A percentile compares a stretch with the other conserved stretches of the same genome.
These are phyloP conservation scores for Seira sanloemensis DNA, from an alignment of 2,888 invertebrate species.

Conservation along the genomic window DNA sequence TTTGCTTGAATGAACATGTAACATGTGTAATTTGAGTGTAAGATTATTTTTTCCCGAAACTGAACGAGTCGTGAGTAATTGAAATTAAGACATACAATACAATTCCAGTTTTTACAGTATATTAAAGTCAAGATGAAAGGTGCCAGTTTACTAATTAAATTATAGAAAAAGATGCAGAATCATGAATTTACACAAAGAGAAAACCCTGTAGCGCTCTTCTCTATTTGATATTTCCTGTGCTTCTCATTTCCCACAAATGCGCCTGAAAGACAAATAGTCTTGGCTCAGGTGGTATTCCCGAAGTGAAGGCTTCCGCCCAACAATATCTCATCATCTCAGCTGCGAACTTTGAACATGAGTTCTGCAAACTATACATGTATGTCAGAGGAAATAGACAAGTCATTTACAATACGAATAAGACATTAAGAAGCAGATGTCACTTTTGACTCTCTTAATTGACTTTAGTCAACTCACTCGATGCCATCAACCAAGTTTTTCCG, in stretches of 20 bases:
- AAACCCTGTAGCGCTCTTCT: too few species aligned
- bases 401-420: neutral
- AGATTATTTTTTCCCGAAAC: too few species aligned
- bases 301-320: slow-evolving; percentile 22
- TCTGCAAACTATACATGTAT: neutral
- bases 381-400: neutral
- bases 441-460: neutral
- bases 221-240: too few species aligned
- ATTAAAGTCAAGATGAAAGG: too few species aligned
- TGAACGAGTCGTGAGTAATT: too few species aligned
- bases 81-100: too few species aligned
- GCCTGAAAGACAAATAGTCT: slow-evolving; percentile 29
- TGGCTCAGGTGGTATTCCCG: slow-evolving; percentile 43
- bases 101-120: too few species aligned
- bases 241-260: neutral
- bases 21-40: too few species aligned
- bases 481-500: neutral
- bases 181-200: too few species aligned
- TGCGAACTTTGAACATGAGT: neutral
- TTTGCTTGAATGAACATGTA: too few species aligned
- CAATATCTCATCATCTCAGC: slow-evolving; percentile 21
- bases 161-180: too few species aligned
- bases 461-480: neutral
- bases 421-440: neutral
- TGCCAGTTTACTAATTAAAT: too few species aligned